Evolutionary conservation across 1,140 invertebrate genomes (phyloP), one percentile per base, ranked within the genome.

Genomic region (Ceratosolen fusciceps): DNA sequence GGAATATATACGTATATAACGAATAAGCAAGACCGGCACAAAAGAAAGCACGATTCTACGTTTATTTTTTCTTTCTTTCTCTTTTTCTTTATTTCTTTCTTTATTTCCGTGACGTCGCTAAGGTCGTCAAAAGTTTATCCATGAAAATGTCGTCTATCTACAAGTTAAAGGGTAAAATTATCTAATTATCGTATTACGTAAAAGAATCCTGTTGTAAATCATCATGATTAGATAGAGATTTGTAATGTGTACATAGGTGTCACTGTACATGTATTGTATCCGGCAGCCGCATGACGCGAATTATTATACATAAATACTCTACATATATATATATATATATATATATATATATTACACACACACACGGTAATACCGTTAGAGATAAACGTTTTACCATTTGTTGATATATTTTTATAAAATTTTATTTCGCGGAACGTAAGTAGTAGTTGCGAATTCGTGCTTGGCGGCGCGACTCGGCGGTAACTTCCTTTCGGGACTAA

Each of bases 331-430:
- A 60, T 14, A 24, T 37, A 54, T 77, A 47, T 77, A 77, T 54
- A 79, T 79, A 79, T 79, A n/a, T n/a, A n/a, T n/a, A n/a, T n/a
- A n/a, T n/a, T n/a, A n/a, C n/a, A n/a, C 67, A 79, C 67, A 73
- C 68, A 79, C 85, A 86, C 84, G 82, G 82, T 83, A 82, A 84
- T 82, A 87, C 83, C 88, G 87, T 86, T 88, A 88, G 85, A 88
- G 84, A 88, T 87, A 87, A 79, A 80, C 87, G 87, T 87, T n/a
- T 88, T 87, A 87, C 86, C 85, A 88, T 88, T 89, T 86, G 87
- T 89, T 89, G 84, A 89, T 86, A 88, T 90, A 90, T 89, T 89
- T 89, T 89, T 89, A 87, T 89, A 89, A 88, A 88, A 83, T 88
- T 88, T 89, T 86, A 89, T 89, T 89, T 87, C 85, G 84, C 81